Evolutionary conservation across 2,797 vertebrate species (phyloP).

Genomic region (Sebastes vulpes): DNA sequence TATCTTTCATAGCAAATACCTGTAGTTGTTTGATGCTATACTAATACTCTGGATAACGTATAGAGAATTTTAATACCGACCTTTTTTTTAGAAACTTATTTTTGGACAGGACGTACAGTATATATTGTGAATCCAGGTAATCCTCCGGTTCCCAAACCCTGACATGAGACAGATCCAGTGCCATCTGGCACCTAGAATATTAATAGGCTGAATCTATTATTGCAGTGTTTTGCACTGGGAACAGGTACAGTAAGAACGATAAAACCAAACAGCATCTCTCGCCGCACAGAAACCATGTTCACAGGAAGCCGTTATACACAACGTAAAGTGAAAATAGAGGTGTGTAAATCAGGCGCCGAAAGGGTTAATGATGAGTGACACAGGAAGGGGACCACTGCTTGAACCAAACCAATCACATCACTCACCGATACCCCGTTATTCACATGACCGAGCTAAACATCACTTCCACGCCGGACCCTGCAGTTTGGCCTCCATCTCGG

Average conservation of each 20-base stretch:
- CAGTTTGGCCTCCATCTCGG: conserved; percentile 33
- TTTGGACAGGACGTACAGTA: background rate
- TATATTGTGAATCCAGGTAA: conserved; percentile 28
- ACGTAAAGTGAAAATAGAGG: conserved; percentile 32
- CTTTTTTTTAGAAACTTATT: background rate
- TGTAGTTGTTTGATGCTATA: too few species aligned
- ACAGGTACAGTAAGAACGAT: background rate
- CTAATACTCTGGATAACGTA: too few species aligned
- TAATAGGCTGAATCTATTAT: conserved; percentile 35
- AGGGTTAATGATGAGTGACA: conserved; percentile 74
- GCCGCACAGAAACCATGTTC: background rate
- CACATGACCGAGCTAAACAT: conserved; percentile 52
- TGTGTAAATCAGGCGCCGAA: conserved; percentile 51
- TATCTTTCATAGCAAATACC: too few species aligned
- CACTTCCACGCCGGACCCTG: conserved; percentile 25
- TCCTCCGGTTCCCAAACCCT: conserved; percentile 6
- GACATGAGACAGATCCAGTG: conserved; percentile 32
- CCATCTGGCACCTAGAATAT: conserved; percentile 32
- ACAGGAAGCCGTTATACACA: background rate
- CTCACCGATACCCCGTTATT: conserved; percentile 43
- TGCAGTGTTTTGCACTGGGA: conserved; percentile 16
- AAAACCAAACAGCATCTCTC: background rate
- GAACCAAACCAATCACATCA: conserved; percentile 42
- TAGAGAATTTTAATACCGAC: background rate
- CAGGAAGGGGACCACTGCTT: conserved; percentile 28